phyloP scores from a whole-genome alignment of 2,888 invertebrate species.

The Ecdyonurus torrentis region DNA sequence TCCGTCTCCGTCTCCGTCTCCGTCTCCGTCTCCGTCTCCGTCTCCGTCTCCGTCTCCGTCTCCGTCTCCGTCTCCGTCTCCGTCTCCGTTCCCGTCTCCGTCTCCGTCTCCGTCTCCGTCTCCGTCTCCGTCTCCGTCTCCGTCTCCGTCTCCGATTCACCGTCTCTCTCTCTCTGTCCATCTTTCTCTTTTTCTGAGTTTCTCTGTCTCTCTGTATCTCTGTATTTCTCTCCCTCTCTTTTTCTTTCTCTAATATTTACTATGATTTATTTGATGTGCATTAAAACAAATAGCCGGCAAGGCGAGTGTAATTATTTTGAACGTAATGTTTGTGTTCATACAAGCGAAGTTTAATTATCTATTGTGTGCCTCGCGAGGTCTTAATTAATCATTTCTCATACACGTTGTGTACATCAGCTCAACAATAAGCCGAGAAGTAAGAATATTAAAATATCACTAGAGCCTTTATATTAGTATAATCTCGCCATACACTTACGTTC shows the following conservation, averaged over 20 bases:
- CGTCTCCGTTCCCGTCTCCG: not conserved
- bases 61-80: not conserved
- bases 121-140: not conserved
- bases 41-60: not conserved
- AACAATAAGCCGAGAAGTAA: too few relatives aligned
- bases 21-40: not conserved
- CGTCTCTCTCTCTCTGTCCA: not conserved
- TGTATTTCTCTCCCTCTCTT: not conserved
- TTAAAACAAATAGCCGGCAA: too few relatives aligned
- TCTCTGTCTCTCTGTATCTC: not conserved
- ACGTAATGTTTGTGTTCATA: too few relatives aligned
- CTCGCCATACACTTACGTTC: too few relatives aligned
- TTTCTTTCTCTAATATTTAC: not conserved
- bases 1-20: not conserved
- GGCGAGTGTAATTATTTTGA: too few relatives aligned
- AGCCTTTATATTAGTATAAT: too few relatives aligned
- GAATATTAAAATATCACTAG: too few relatives aligned
- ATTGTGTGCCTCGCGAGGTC: too few relatives aligned
- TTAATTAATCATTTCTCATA: too few relatives aligned
- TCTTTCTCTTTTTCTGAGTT: not conserved
- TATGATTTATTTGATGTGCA: too few relatives aligned
- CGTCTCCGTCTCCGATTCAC: not conserved
- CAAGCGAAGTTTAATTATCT: too few relatives aligned
- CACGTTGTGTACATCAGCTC: too few relatives aligned
- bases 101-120: not conserved